Evolutionary conservation across 2,797 vertebrate genomes (phyloP), one percentile per base, ranked within the genome.

Genomic region (Semaprochilodus insignis): DNA sequence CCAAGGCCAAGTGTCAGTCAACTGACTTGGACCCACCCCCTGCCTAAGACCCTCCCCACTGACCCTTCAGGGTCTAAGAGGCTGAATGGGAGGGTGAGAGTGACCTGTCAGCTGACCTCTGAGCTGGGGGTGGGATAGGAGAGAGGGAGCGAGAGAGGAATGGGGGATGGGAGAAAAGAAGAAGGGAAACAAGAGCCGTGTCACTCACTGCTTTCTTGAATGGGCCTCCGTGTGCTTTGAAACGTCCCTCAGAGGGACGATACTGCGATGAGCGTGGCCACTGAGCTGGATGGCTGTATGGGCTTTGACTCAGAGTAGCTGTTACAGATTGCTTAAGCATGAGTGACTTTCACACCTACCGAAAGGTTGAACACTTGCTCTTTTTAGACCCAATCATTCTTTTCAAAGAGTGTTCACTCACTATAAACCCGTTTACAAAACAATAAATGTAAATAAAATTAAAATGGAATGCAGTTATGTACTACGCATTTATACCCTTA

Each of bases 41-140:
- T 81, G 84, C 75, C 72, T 63, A 81, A 63, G 83, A 91, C 91
- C 94, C 88, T 89, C 93, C 94, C 90, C 91, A 51, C 85, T 92
- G 93, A 94, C 93, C 94, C 88, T 51, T 23, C 40, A 83, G 84
- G 85, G 91, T 90, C 91, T 91, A 91, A 91, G 90, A 90, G 90
- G 83, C 88, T 31, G 76, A 87, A 85, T 86, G 91, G 91, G 91
- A 92, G 91, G 70, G 83, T 88, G 85, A 63, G 86, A 63, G 86
- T 90, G 92, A 94, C 93, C 94, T 89, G 86, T 93, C 80, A 88
- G 72, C 89, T 93, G 91, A 94, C 91, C 93, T 89, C 89, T 79
- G 75, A 48, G 75, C 60, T 87, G 71, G 60, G 75, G 85, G 85
- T 83, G 81, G 27, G 73, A 59, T 57, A 83, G 89, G 88, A 84